Evolutionary conservation across 2,888 invertebrate species (phyloP).

Genomic region (Nemurella pictetii): DNA sequence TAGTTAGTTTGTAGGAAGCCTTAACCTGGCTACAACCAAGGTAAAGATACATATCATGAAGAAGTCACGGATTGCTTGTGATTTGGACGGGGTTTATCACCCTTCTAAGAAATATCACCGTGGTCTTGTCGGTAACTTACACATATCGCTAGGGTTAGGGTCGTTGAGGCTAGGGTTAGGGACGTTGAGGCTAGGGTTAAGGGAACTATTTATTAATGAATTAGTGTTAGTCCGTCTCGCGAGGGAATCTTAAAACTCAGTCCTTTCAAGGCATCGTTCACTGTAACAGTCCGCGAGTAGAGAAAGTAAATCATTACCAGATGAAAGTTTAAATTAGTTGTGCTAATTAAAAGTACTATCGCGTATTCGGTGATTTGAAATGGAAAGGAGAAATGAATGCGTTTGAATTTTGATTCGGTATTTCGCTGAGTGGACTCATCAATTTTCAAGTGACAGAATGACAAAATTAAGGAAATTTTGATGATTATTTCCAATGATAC

Average conservation of each 20-base stretch:
- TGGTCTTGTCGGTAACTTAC: not conserved
- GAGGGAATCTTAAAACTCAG: not conserved
- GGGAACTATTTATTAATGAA: not conserved
- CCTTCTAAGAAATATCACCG: not conserved
- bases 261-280: not conserved
- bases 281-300: not conserved
- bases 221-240: not conserved
- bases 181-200: not conserved
- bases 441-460: not conserved
- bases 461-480: too few species aligned
- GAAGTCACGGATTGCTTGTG: not conserved
- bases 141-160: not conserved
- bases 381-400: too few species aligned
- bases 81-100: not conserved
- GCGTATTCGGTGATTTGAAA: too few species aligned
- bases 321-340: not conserved
- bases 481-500: too few species aligned
- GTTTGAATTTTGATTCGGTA: too few species aligned
- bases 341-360: too few species aligned
- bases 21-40: slow-evolving; percentile 41
- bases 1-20: not conserved
- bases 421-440: not conserved
- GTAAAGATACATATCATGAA: slow-evolving; percentile 43
- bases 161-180: not conserved
- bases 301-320: too few species aligned